Conservation (phyloP, 1,140 invertebrate genomes). For the Leguminivora glycinivorella region DNA sequence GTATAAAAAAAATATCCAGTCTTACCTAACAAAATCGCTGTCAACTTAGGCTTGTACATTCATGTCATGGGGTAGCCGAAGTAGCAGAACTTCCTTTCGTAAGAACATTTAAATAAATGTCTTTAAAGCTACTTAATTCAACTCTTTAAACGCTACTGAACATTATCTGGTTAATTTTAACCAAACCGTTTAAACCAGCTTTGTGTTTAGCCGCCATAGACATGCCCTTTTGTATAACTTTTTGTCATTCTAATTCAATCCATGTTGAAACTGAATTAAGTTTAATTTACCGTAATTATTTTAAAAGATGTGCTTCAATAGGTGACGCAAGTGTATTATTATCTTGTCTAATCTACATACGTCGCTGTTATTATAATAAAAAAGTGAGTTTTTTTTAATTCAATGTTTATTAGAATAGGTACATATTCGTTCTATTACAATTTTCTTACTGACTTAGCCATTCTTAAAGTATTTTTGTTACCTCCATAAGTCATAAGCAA, state of each 20-base stretch:
- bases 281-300: background rate
- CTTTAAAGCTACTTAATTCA: background rate
- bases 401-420: background rate
- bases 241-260: background rate
- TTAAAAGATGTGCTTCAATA: background rate
- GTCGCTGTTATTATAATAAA: background rate
- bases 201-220: background rate
- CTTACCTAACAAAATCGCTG: no score
- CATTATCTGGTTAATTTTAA: constrained; percentile 27
- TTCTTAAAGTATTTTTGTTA: no score
- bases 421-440: background rate
- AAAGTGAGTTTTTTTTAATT: background rate
- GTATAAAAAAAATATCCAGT: no score
- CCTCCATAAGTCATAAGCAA: no score
- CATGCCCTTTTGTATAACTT: background rate
- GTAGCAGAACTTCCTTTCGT: background rate
- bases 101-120: background rate
- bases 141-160: background rate
- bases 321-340: background rate
- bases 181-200: constrained; percentile 19
- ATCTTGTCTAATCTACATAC: constrained; percentile 12
- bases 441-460: background rate
- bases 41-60: no score
- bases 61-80: no score
- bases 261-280: background rate